phyloP scores from a whole-genome alignment of 2,113 vertebrate species.

The Catharus bicknelli region DNA sequence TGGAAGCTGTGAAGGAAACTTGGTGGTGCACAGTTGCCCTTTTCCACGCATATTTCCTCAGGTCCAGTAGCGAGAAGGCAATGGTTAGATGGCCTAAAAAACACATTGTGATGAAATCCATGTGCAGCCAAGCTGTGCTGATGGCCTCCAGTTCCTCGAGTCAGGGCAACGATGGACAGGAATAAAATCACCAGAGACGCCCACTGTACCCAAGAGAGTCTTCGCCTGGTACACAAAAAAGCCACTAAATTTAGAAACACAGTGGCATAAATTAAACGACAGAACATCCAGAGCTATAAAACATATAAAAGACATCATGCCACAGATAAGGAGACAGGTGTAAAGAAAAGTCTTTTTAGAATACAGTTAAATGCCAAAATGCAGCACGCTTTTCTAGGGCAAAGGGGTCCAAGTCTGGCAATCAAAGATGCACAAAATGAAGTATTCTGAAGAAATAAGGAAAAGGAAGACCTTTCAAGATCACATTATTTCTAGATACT shows the following conservation, averaged over 20 bases:
- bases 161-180: conserved; percentile 90
- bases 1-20: conserved; percentile 71
- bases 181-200: conserved; percentile 90
- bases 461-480: not conserved
- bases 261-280: not conserved
- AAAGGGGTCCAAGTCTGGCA: not conserved
- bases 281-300: not conserved
- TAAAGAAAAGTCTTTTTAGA: not conserved
- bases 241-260: conserved; percentile 6
- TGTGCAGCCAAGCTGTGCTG: conserved; percentile 76
- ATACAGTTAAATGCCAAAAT: not conserved
- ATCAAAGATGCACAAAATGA: not conserved
- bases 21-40: conserved; percentile 37
- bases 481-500: not conserved
- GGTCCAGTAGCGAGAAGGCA: conserved; percentile 79
- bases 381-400: not conserved
- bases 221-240: conserved; percentile 80
- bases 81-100: conserved; percentile 85
- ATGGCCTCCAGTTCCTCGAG: conserved; percentile 76
- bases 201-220: conserved; percentile 92
- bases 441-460: not conserved
- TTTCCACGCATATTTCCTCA: conserved; percentile 69
- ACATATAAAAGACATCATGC: not conserved
- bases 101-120: conserved; percentile 77
- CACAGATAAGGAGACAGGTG: not conserved